Evolutionary conservation across 2,797 vertebrate genomes (phyloP).

Genomic region (Parauchenoglanis ngamensis): DNA sequence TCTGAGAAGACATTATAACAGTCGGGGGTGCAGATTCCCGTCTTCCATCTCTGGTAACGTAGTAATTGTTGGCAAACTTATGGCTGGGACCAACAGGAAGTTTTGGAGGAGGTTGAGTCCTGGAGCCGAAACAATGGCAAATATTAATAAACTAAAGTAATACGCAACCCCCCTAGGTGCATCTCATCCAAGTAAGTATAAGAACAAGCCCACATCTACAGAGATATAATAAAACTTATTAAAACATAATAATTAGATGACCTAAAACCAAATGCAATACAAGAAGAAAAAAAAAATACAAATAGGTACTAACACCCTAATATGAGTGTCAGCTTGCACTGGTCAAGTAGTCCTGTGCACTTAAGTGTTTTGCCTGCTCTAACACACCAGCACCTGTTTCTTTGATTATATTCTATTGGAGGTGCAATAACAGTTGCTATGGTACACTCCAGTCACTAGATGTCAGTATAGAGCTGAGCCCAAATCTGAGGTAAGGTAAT

Average conservation of each 20-base stretch:
- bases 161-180: not conserved
- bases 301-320: not conserved
- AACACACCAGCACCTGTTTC: not conserved
- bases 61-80: slow-evolving; percentile 85
- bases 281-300: not conserved
- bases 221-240: not conserved
- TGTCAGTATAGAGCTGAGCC: not conserved
- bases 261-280: not conserved
- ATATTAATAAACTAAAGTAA: slow-evolving; percentile 15
- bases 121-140: slow-evolving; percentile 54
- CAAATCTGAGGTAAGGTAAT: too few relatives aligned
- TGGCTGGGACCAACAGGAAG: slow-evolving; percentile 90
- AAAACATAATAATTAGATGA: not conserved
- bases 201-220: not conserved
- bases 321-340: not conserved
- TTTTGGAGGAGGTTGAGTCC: slow-evolving; percentile 85
- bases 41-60: slow-evolving; percentile 86
- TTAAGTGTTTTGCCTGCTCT: not conserved
- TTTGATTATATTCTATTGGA: not conserved
- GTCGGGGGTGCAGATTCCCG: slow-evolving; percentile 79
- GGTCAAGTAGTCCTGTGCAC: not conserved
- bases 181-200: not conserved
- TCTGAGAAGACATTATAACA: slow-evolving; percentile 81
- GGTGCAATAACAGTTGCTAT: not conserved
- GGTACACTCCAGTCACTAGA: not conserved